Evolutionary conservation across 1,140 invertebrate genomes (phyloP).

Genomic region (Asobara japonica): DNA sequence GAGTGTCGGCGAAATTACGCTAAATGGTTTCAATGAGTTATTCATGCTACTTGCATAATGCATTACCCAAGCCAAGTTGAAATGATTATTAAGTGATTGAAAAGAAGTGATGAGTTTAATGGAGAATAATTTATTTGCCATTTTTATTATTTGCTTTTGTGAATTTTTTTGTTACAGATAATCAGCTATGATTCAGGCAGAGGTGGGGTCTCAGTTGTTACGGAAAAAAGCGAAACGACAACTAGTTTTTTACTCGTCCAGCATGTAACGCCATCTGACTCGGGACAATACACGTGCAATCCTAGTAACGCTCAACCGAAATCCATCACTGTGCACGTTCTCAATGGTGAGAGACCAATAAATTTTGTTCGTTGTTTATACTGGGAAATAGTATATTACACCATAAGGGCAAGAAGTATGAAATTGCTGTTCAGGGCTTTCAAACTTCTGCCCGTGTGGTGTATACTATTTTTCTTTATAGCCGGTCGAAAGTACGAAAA

Average conservation of each 20-base stretch:
- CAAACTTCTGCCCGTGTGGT: too few relatives aligned
- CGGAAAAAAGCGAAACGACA: conserved; percentile 85
- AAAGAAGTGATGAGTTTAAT: too few relatives aligned
- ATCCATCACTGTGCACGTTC: conserved; percentile 87
- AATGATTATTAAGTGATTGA: not conserved
- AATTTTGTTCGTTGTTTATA: too few relatives aligned
- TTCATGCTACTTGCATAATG: not conserved
- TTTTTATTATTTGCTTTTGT: conserved; percentile 20
- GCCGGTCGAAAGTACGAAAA: too few relatives aligned
- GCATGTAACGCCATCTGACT: conserved; percentile 80
- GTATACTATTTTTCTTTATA: too few relatives aligned
- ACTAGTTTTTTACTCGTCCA: conserved; percentile 85
- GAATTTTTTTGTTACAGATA: conserved; percentile 68
- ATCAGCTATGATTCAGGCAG: conserved; percentile 80
- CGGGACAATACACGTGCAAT: conserved; percentile 84
- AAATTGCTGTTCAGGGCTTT: too few relatives aligned
- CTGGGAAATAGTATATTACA: too few relatives aligned
- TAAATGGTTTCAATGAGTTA: not conserved
- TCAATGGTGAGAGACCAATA: conserved; percentile 81
- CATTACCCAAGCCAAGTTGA: not conserved
- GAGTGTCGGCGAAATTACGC: conserved; percentile 1
- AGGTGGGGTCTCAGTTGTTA: conserved; percentile 81
- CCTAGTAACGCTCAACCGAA: conserved; percentile 88
- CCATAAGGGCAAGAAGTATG: too few relatives aligned
- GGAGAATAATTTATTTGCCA: not conserved